Percentiles rank a stretch among this genome's conserved stretches.
phyloP scores from a whole-genome alignment of 2,113 vertebrate genomes.

The Gopherus flavomarginatus region DNA sequence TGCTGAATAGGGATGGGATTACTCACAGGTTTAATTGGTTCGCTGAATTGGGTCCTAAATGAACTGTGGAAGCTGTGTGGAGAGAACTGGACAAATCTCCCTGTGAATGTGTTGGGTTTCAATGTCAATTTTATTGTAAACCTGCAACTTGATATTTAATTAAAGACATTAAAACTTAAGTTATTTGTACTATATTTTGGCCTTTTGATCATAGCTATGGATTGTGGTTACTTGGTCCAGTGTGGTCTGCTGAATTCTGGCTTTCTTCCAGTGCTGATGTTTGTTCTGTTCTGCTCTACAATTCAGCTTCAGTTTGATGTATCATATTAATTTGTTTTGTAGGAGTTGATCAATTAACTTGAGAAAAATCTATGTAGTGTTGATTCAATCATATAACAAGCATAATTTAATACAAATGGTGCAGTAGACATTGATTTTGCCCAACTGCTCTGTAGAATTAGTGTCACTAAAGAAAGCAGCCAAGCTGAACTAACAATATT shows the following conservation, averaged over 20 bases:
- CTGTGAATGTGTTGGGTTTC: not conserved
- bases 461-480: slow-evolving; percentile 74
- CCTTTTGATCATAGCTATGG: not conserved
- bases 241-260: not conserved
- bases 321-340: slow-evolving; percentile 76
- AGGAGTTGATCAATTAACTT: slow-evolving; percentile 81
- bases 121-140: not conserved
- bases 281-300: slow-evolving; percentile 46
- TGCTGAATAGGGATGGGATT: not conserved
- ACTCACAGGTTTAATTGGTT: not conserved
- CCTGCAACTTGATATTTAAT: not conserved
- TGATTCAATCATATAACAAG: slow-evolving; percentile 80
- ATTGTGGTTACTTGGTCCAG: not conserved
- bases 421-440: slow-evolving; percentile 81
- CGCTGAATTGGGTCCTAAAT: not conserved
- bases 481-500: slow-evolving; percentile 82
- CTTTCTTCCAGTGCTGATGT: not conserved
- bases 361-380: slow-evolving; percentile 75
- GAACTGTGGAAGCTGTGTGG: not conserved
- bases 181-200: not conserved
- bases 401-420: slow-evolving; percentile 81
- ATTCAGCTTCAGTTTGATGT: slow-evolving; percentile 71
- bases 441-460: slow-evolving; percentile 79
- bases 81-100: fast-evolving
- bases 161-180: not conserved